Evolutionary conservation across 1,140 invertebrate genomes (phyloP).

Genomic region (Periplaneta americana): DNA sequence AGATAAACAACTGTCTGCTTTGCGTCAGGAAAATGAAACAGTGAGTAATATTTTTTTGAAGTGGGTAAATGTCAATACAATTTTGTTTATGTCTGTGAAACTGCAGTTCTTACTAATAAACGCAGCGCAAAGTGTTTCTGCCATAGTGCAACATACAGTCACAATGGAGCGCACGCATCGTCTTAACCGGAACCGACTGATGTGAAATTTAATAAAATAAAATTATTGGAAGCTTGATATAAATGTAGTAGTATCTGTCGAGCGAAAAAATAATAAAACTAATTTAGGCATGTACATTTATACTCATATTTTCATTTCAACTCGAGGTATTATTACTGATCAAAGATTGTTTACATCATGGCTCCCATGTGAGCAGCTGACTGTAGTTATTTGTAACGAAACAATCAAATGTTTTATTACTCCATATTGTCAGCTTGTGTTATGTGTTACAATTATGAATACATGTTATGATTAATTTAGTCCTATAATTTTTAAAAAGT

Average conservation of each 20-base stretch:
- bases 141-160: not conserved
- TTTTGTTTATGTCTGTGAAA: not conserved
- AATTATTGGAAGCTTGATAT: not conserved
- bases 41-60: conserved; percentile 35
- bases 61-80: not conserved
- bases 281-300: not conserved
- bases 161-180: not conserved
- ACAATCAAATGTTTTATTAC: too few species aligned
- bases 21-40: conserved; percentile 60
- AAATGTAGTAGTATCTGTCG: not conserved
- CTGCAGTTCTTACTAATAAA: not conserved
- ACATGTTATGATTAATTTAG: too few species aligned
- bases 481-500: too few species aligned
- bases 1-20: conserved; percentile 53
- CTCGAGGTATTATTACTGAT: not conserved
- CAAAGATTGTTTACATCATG: not conserved
- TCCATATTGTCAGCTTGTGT: too few species aligned
- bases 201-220: not conserved
- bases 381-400: too few species aligned
- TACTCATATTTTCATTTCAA: not conserved
- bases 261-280: not conserved
- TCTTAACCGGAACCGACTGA: too few species aligned
- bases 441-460: too few species aligned
- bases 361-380: not conserved
- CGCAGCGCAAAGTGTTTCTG: not conserved